These are phyloP conservation scores for Trididemnum nubilum DNA, from an alignment of 23 tunicate genomes.

Conservation along the genomic window DNA sequence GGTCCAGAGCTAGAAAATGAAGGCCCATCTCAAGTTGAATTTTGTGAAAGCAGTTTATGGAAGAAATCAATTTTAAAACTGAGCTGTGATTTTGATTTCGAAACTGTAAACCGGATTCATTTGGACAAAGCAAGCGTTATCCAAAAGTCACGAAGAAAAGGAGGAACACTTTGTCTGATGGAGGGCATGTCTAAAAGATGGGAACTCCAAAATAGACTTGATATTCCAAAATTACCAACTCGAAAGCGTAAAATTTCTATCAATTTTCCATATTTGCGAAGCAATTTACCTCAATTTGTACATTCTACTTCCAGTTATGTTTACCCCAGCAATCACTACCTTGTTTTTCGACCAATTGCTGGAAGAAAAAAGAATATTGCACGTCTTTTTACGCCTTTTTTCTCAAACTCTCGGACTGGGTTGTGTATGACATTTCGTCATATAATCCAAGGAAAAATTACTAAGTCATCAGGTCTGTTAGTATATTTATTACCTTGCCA, in stretches of 20 bases:
- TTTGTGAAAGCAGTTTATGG: conserved; percentile 65
- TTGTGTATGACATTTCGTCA: conserved; percentile 77
- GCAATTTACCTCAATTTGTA: background rate
- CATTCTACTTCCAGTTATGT: background rate
- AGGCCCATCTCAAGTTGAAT: conserved; percentile 42
- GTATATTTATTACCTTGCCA: conserved; percentile 81
- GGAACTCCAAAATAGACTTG: conserved; percentile 21
- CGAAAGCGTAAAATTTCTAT: background rate
- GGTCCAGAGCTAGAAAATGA: too few relatives aligned
- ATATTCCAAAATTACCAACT: conserved; percentile 12
- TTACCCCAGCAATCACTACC: conserved; percentile 29
- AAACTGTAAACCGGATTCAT: background rate
- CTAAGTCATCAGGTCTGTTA: conserved; percentile 39
- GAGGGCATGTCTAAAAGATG: conserved; percentile 19
- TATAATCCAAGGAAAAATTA: conserved; percentile 38
- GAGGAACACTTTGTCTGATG: conserved; percentile 65
- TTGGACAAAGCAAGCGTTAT: background rate
- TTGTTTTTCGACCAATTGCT: conserved; percentile 43
- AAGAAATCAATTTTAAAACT: conserved; percentile 35
- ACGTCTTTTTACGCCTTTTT: conserved; percentile 57
- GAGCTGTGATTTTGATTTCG: conserved; percentile 88
- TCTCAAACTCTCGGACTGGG: conserved; percentile 43
- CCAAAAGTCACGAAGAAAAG: conserved; percentile 6
- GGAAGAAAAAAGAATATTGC: conserved; percentile 24
- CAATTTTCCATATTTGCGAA: background rate